Percentiles rank a stretch among this genome's conserved stretches.
Evolutionary conservation across 2,797 vertebrate genomes (phyloP).

Genomic region (Sarcophilus harrisii): DNA sequence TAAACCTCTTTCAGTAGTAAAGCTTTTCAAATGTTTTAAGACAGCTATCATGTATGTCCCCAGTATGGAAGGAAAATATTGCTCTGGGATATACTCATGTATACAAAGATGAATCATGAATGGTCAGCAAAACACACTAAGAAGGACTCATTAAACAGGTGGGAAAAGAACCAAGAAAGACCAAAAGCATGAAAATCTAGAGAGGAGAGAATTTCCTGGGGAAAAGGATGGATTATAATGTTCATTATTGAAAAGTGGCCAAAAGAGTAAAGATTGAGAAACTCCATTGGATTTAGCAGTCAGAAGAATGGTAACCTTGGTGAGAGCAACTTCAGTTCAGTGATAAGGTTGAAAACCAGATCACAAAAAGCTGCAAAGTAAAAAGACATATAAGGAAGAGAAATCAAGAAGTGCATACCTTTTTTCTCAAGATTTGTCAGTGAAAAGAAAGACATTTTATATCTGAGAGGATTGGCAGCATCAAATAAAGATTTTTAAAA

Average conservation of each 20-base stretch:
- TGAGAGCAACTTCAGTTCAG: neutral
- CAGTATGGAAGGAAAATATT: neutral
- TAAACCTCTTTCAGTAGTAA: neutral
- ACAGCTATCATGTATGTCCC: neutral
- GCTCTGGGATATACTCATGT: neutral
- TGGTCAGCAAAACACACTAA: neutral
- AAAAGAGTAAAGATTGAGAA: neutral
- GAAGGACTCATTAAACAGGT: neutral
- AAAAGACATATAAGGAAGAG: neutral
- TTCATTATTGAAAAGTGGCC: neutral
- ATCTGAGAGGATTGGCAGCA: neutral
- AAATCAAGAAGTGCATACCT: neutral
- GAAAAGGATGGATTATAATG: neutral
- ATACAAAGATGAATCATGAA: neutral
- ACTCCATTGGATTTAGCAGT: neutral
- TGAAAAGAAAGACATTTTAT: neutral
- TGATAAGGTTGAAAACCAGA: neutral
- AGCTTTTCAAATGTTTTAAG: neutral
- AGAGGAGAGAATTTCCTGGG: neutral
- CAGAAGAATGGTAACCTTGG: neutral
- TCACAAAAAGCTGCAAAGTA: neutral
- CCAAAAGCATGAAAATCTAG: neutral
- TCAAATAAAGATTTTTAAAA: neutral
- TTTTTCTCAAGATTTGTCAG: neutral
- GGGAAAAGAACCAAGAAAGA: neutral